Base-by-base conservation (phyloP, 2,113 vertebrate species). In the Toxotes chatareus region DNA sequence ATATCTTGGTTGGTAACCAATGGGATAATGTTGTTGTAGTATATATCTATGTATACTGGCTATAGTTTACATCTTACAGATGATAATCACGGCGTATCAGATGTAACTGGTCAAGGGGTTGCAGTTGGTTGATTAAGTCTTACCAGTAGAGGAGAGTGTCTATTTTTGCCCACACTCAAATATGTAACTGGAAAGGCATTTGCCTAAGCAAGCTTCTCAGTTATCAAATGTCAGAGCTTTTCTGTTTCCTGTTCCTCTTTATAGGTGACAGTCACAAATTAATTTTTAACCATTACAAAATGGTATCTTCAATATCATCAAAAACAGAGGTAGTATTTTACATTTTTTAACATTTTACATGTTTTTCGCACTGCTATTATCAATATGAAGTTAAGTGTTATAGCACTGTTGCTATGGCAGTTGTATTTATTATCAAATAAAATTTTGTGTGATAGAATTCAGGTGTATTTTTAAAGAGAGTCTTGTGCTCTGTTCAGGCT, bases 401-500 rank as follows among this genome's bases (percentile, higher is more conserved):
- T 38, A 38, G 36, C 3, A 38, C 3, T 38, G 36, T 4, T 38
- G 36, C 4, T 38, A 38, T 38, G 36, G 36, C 36, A 38, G 36
- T 38, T 38, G 36, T 7, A 7, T 38, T 38, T 4, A 38, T 38
- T 38, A 38, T 7, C 4, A 38, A 4, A 38, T 38, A 8, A 42
- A 42, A 5, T 32, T 4, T 46, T 32, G 40, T 55, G 16, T 32
- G 36, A 67, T 61, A 49, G 49, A 34, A 59, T 49, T 70, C 4
- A 61, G n/a, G 51, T 34, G 17, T 57, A 23, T 60, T 40, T 17
- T 72, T 49, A 44, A 55, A 55, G 66, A 51, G 46, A 59, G 13
- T 61, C 27, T 38, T 64, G 42, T 57, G 40, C 36, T 38, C 66
- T 72, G n/a, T 73, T 59, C 32, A 51, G 21, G 56, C n/a, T 49